Base-by-base conservation (phyloP, 2,113 vertebrate species). In the Sander vitreus region DNA sequence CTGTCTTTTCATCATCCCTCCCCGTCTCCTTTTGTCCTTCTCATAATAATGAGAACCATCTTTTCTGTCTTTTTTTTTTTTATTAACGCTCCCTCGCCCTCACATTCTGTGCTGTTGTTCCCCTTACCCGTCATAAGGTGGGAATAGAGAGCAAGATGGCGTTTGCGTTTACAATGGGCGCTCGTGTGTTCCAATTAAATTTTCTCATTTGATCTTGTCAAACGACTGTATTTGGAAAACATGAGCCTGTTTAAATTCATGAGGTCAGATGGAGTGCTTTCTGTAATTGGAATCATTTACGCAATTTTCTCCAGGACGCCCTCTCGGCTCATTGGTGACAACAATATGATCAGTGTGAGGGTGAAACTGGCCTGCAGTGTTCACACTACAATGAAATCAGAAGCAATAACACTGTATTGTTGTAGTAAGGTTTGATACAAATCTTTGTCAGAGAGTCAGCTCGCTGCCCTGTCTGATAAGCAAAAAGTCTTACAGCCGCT, bases 181-280 rank as follows among this genome's bases (percentile, higher is more conserved):
- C 79, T 51, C 5, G 1, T 77, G 64, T 72, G 76, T 75, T 86
- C 66, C 80, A 80, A 81, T 93, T 88, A 80, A 73, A 86, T 76
- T 85, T 86, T 83, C 88, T 84, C 80, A 88, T 92, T 88, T 90
- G 79, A 87, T 88, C 80, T 82, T 75, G 85, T 86, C 71, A 82
- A 78, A 66, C n/a, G 63, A 43, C 78, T 80, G 65, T 74, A 88
- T 92, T 91, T 89, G 81, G 73, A 87, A 93, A 88, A 89, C 84
- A 91, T 89, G 91, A 93, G 88, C 85, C 86, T 92, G 84, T 94
- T 91, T 93, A 93, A 91, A 93, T 93, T 89, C 89, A 93, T 89
- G 90, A 91, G 91, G 87, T 94, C 88, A 91, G 69, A 53, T 36
- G 18, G 60, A 78, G 80, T 74, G 60, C 78, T 73, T 39, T 59